phyloP scores from a whole-genome alignment of 2,113 vertebrate genomes.

The Anolis carolinensis region DNA sequence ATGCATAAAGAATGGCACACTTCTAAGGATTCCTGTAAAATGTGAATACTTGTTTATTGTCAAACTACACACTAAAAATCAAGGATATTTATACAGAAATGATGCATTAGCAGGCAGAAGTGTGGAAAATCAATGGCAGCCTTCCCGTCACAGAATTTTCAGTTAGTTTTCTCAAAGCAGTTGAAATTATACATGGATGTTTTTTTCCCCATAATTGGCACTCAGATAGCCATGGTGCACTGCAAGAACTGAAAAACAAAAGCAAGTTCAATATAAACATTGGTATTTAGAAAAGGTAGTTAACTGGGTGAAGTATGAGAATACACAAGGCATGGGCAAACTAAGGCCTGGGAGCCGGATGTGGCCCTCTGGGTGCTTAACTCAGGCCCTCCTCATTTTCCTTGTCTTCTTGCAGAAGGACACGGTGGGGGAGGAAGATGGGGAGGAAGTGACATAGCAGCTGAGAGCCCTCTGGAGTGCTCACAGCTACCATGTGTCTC shows the following conservation, averaged over 20 bases:
- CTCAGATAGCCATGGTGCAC: conserved; percentile 82
- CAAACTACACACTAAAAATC: conserved; percentile 38
- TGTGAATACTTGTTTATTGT: conserved; percentile 47
- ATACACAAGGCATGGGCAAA: no score
- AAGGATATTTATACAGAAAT: conserved; percentile 31
- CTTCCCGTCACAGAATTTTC: conserved; percentile 47
- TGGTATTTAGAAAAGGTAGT: neutral
- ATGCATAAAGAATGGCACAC: conserved; percentile 17
- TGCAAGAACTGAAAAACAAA: conserved; percentile 72
- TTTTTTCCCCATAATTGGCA: conserved; percentile 27
- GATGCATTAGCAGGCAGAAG: conserved; percentile 44
- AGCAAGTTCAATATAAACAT: neutral
- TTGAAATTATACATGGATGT: conserved; percentile 54
- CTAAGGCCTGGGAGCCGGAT: no score
- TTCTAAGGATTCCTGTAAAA: conserved; percentile 54
- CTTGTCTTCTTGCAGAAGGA: no score
- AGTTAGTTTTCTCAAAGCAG: conserved; percentile 51
- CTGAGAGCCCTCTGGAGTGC: no score
- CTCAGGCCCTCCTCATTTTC: no score
- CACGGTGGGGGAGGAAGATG: no score
- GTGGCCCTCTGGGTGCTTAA: no score
- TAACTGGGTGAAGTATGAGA: neutral
- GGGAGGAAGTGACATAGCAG: no score
- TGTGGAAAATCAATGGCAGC: conserved; percentile 25
- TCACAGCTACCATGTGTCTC: no score